Evolutionary conservation across 1,140 invertebrate species (phyloP), one percentile per base, ranked within the genome.

Genomic region (Hycleus cichorii): DNA sequence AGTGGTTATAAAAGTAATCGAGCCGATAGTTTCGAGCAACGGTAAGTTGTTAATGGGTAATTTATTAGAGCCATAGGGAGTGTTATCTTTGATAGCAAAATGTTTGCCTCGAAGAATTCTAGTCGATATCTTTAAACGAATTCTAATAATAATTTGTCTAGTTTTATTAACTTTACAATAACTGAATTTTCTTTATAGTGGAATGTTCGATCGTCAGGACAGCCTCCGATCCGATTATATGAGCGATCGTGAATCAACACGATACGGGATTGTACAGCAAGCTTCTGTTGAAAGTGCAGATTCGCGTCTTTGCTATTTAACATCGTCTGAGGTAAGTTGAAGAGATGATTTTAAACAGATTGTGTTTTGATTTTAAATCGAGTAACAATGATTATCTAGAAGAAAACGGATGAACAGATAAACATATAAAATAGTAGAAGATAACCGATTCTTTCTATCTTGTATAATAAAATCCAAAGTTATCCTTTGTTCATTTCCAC

Each of bases 241-340:
- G 76, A 91, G 90, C 68, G 91, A 93, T 74, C 81, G 90, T 53
- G 90, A 93, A 68, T 84, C 87, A 18, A 77, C 79, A 59, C 84
- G 90, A 58, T 92, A 91, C 75, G 86, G 87, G 60, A 91, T 93
- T 73, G 88, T 92, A 64, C 90, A 93, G 75, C 92, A 95, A 75
- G 90, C 91, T 42, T 95, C 91, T 49, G 85, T 95, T 48, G 91
- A 95, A 71, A 94, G 91, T 76, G 91, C 91, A 11, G 92, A 95
- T 79, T 94, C 91, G 50, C 82, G 90, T 64, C 85, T 94, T 53
- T 94, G 91, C 76, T 95, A 95, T 79, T 81, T 95, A 70, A 95
- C 92, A 61, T 95, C 91, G 51, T 95, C 92, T 63, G 92, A 95
- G 90, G 92, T 95, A 80, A 90, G 90, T 83, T 3, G 40, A 42